These are phyloP conservation scores for Cnemophilus loriae DNA, from an alignment of 2,113 vertebrate species.

Conservation along the genomic window DNA sequence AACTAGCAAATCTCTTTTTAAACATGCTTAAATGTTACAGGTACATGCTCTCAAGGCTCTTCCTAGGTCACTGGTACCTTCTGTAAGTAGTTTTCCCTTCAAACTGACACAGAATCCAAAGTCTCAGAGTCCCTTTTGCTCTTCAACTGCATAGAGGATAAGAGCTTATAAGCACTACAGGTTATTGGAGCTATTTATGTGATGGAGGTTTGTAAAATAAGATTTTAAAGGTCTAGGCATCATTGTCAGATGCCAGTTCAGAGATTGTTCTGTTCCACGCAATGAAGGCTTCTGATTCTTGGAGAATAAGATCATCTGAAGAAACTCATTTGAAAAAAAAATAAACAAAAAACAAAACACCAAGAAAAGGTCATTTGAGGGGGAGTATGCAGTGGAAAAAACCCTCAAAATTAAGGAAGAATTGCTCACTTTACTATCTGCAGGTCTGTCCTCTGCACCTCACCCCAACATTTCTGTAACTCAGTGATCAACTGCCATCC, in stretches of 20 bases:
- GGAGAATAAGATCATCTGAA: neutral
- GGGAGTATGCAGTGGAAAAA: neutral
- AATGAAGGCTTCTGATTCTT: neutral
- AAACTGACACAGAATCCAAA: neutral
- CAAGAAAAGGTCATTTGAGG: neutral
- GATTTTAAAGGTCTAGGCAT: neutral
- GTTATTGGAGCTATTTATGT: neutral
- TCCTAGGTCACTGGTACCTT: neutral
- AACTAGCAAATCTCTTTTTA: neutral
- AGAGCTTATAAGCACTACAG: neutral
- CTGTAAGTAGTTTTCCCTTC: neutral
- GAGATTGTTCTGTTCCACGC: neutral
- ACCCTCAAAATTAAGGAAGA: neutral
- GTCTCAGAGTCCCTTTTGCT: neutral
- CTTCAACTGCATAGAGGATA: rapidly evolving
- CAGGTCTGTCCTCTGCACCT: neutral
- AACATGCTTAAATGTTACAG: neutral
- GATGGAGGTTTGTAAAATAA: neutral
- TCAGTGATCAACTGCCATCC: neutral
- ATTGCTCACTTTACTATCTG: neutral
- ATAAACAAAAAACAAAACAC: neutral
- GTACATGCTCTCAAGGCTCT: neutral
- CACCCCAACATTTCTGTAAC: neutral
- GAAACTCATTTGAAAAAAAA: neutral
- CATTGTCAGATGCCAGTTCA: neutral